phyloP scores from a whole-genome alignment of 2,797 vertebrate genomes.

The Hafferia zeledoni region DNA sequence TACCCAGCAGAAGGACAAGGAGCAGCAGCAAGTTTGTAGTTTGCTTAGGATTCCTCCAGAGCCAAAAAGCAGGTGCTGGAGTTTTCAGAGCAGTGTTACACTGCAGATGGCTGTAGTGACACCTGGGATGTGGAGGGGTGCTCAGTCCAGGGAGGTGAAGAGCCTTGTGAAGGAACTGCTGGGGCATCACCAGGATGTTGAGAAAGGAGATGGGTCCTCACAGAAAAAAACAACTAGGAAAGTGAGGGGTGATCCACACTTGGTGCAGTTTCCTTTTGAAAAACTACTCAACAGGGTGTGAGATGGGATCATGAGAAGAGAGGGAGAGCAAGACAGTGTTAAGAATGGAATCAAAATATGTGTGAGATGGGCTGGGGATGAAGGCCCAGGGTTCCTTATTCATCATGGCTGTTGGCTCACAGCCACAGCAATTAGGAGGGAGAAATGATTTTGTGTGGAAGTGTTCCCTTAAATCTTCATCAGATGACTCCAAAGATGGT shows the following conservation, averaged over 20 bases:
- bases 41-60: not conserved
- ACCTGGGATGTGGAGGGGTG: not conserved
- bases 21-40: not conserved
- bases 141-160: fast-evolving
- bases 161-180: not conserved
- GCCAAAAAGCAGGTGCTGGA: not conserved
- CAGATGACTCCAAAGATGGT: not conserved
- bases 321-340: not conserved
- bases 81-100: fast-evolving
- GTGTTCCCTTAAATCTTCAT: not conserved
- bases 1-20: not conserved
- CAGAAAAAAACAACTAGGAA: not conserved
- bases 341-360: not conserved
- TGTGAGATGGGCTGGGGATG: not conserved
- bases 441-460: not conserved
- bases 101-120: not conserved
- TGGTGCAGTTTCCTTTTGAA: not conserved
- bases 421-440: not conserved
- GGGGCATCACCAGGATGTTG: not conserved
- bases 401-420: not conserved
- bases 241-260: fast-evolving
- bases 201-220: not conserved
- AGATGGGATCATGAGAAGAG: not conserved
- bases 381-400: not conserved
- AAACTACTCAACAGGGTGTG: not conserved